These are phyloP conservation scores for Apoda limacodes DNA, from an alignment of 2,888 invertebrate genomes.

Conservation along the genomic window DNA sequence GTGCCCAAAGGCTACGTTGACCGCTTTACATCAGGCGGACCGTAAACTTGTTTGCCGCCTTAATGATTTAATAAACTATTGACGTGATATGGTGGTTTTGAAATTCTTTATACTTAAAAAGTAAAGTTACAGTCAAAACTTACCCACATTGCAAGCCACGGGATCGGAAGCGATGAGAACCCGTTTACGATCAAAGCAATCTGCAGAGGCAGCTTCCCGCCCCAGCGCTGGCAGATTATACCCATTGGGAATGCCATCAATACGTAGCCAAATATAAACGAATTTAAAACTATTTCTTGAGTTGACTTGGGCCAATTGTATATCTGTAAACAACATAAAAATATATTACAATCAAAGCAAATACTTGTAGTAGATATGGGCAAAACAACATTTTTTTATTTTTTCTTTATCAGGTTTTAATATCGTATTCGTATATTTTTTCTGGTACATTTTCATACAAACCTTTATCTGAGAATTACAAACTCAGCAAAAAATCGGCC, in stretches of 20 bases:
- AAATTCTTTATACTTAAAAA: no score
- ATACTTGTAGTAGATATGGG: slow-evolving; percentile 22
- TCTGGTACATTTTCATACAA: no score
- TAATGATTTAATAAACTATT: no score
- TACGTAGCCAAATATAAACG: slow-evolving; percentile 66
- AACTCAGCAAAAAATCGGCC: background rate
- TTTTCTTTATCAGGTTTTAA: slow-evolving; percentile 1
- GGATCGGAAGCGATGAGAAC: slow-evolving; percentile 24
- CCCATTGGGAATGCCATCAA: slow-evolving; percentile 66
- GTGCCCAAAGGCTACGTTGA: no score
- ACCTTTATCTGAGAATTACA: no score
- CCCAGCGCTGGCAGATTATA: slow-evolving; percentile 69
- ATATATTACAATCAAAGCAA: background rate
- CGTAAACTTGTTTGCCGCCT: no score
- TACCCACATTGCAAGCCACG: slow-evolving; percentile 24
- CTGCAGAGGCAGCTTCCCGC: slow-evolving; percentile 69
- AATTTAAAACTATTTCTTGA: slow-evolving; percentile 45
- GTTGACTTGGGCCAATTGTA: slow-evolving; percentile 41
- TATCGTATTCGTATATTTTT: background rate
- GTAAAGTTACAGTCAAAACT: no score
- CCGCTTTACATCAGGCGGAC: no score
- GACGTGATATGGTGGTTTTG: no score
- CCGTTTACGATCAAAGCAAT: slow-evolving; percentile 41
- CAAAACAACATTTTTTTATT: slow-evolving; percentile 6
- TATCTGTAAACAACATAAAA: slow-evolving; percentile 25